These are phyloP conservation scores for Drosophila tripunctata DNA, from an alignment of 2,888 invertebrate genomes.

Conservation along the genomic window DNA sequence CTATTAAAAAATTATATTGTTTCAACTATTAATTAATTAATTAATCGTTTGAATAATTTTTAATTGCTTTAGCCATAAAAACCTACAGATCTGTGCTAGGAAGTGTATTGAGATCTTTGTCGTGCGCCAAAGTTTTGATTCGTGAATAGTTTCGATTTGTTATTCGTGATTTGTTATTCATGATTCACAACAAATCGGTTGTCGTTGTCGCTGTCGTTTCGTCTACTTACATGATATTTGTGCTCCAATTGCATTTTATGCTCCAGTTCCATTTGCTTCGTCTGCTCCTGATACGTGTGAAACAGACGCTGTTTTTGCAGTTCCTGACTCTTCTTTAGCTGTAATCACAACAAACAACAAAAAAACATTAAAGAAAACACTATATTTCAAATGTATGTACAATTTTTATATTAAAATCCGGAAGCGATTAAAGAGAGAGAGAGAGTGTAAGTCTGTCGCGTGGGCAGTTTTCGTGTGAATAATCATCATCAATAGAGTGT, in stretches of 20 bases:
- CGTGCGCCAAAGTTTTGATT: no score
- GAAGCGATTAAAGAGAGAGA: constrained; percentile 2
- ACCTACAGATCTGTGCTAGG: no score
- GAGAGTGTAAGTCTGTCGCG: constrained; percentile 16
- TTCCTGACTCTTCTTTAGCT: constrained; percentile 97
- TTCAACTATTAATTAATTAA: no score
- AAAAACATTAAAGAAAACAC: background rate
- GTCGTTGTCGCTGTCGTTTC: constrained; percentile 2
- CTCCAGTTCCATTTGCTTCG: constrained; percentile 94
- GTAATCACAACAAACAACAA: constrained; percentile 82
- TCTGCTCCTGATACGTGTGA: constrained; percentile 96
- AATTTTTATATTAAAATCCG: background rate
- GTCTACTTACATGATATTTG: constrained; percentile 90
- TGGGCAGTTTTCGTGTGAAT: constrained; percentile 27
- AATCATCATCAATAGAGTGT: no score
- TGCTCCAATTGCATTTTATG: constrained; percentile 95
- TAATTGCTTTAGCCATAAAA: no score
- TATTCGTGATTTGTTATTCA: constrained; percentile 4
- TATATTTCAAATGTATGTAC: background rate
- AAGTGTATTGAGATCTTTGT: no score
- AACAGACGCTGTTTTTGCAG: constrained; percentile 95
- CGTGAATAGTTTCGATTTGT: background rate
- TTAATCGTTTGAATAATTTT: no score
- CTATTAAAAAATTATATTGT: no score
- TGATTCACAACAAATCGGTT: no score